These are phyloP conservation scores for Lerema accius DNA, from an alignment of 1,140 invertebrate genomes.

Conservation along the genomic window DNA sequence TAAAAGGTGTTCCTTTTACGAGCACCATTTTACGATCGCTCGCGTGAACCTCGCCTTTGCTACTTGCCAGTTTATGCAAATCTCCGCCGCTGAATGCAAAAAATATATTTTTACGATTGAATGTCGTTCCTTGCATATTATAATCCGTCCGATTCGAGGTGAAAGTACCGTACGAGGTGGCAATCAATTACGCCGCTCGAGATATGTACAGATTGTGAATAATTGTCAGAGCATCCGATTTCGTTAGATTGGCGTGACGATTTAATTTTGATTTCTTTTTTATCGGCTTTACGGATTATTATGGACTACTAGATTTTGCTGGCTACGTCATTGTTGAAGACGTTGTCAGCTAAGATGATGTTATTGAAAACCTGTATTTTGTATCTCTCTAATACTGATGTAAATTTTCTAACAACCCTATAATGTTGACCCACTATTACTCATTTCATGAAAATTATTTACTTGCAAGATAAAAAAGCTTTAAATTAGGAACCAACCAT, in stretches of 20 bases:
- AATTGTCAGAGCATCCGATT: conserved; percentile 41
- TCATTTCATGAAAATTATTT: too few species aligned
- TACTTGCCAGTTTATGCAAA: conserved; percentile 64
- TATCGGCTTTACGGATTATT: conserved; percentile 9
- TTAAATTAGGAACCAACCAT: too few species aligned
- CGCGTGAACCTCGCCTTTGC: conserved; percentile 43
- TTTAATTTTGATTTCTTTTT: conserved; percentile 34
- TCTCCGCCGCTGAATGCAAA: conserved; percentile 47
- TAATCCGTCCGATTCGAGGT: conserved; percentile 45
- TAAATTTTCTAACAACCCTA: too few species aligned
- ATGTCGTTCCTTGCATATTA: conserved; percentile 49
- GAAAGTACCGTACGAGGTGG: conserved; percentile 49
- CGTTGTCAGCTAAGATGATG: too few species aligned
- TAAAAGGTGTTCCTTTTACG: conserved; percentile 67
- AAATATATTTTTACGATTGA: conserved; percentile 52
- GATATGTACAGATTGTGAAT: conserved; percentile 36
- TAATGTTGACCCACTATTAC: too few species aligned
- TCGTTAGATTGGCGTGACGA: conserved; percentile 23
- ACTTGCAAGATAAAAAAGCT: too few species aligned
- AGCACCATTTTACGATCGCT: conserved; percentile 55
- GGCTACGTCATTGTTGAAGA: too few species aligned
- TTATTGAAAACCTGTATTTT: too few species aligned
- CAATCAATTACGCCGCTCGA: conserved; percentile 42
- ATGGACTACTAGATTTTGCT: too few species aligned
- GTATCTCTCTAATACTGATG: too few species aligned